A percentile compares a stretch with the other conserved stretches of the same genome.
Evolutionary conservation across 2,113 vertebrate genomes (phyloP).

Genomic region (Microcebus jonahi): DNA sequence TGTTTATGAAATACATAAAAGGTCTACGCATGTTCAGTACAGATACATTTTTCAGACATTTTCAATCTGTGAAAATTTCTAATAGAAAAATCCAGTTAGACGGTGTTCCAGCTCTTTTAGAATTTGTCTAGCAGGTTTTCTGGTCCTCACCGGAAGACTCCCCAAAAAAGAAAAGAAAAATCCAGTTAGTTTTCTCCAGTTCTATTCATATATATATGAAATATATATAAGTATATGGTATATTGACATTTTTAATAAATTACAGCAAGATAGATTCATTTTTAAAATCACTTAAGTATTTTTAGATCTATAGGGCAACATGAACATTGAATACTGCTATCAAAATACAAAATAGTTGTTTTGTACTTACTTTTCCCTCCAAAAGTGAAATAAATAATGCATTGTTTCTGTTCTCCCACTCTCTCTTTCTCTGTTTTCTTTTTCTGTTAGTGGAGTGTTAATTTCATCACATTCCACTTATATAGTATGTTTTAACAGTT

Average conservation of each 20-base stretch:
- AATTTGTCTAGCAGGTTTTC: no score
- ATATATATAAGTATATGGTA: background rate
- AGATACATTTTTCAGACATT: background rate
- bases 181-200: background rate
- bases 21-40: background rate
- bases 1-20: background rate
- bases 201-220: background rate
- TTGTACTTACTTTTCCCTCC: conserved; percentile 8
- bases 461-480: background rate
- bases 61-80: background rate
- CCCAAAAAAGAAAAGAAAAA: background rate
- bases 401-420: background rate
- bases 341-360: background rate
- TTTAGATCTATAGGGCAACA: background rate
- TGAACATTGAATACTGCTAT: background rate
- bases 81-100: background rate
- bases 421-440: background rate
- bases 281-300: conserved; percentile 5
- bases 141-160: no score
- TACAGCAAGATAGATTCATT: background rate
- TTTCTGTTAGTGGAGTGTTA: background rate
- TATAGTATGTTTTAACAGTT: background rate
- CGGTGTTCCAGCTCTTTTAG: no score
- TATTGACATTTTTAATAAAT: conserved; percentile 1
- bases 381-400: background rate